Base-by-base conservation (phyloP, 2,888 invertebrate species). In the Torymus auratus region DNA sequence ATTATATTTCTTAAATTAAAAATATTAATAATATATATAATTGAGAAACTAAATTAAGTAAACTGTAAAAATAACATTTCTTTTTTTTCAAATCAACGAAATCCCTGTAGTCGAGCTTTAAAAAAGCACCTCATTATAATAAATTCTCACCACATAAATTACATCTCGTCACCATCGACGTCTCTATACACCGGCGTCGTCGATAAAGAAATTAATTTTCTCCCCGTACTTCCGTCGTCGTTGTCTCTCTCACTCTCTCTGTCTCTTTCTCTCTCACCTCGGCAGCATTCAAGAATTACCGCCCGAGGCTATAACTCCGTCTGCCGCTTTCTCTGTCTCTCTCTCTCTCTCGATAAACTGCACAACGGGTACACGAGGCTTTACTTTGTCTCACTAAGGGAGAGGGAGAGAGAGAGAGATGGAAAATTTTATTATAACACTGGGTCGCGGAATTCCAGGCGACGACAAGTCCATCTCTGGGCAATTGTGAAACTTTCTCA, bases 381-480 rank as follows among this genome's bases (percentile, higher is more conserved):
- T 28, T 28, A 15, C 64, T 50, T 28, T 23, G 62, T 10, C 28
- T 28, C 28, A 4, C 28, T 28, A 28, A 28, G 0, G 1, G 28
- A 28, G 5, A 28, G 28, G 7, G 28, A 28, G 28, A 28, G 28
- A n/a, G 55, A 53, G 72, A 28, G 11, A 61, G 69, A 55, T 17
- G 13, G 56, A 56, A 69, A 78, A 82, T 82, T 82, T 67, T 82
- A 65, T 65, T 79, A 77, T 56, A 17, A 67, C 55, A 13, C 64
- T 5, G 23, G 41, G 15, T 28, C 56, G n/a, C 53, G 41, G 28
- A 56, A 60, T 50, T 68, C 15, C 68, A 68, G 15, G 28, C 28
- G 28, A 28, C 28, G 76, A 69, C 68, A 80, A 80, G 74, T 70
- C 65, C 53, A 50, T 74, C 65, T 17, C 15, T 14, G 58, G 69